Conservation (phyloP, 2,888 invertebrate species). For the Dilophus febrilis region DNA sequence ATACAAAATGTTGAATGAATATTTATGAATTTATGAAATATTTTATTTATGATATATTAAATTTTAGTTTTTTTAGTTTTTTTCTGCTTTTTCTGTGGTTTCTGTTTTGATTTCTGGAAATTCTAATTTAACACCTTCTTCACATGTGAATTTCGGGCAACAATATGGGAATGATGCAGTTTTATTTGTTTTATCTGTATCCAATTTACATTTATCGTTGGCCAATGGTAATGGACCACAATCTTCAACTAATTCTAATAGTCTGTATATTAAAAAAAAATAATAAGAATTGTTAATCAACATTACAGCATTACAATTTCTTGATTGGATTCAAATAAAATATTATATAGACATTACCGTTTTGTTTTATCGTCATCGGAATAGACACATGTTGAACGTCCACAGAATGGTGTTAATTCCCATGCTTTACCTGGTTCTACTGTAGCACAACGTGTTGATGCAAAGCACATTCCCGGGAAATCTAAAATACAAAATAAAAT, state of each 20-base stretch:
- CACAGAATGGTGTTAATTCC: constrained; percentile 80
- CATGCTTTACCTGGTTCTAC: constrained; percentile 71
- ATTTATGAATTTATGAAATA: no score
- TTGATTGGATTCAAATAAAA: background rate
- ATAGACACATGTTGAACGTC: constrained; percentile 72
- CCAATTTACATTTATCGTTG: constrained; percentile 77
- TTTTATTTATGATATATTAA: no score
- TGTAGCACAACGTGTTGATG: constrained; percentile 75
- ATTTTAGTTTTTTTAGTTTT: no score
- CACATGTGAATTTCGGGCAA: constrained; percentile 73
- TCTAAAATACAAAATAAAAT: constrained; percentile 34
- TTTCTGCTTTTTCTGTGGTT: background rate
- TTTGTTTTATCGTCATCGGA: constrained; percentile 47
- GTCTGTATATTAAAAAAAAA: constrained; percentile 26
- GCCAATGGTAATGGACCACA: constrained; percentile 77
- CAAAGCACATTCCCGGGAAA: constrained; percentile 83
- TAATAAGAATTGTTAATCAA: no score
- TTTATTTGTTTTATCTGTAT: constrained; percentile 72
- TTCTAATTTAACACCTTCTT: constrained; percentile 67
- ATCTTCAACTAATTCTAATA: constrained; percentile 73
- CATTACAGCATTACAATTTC: no score
- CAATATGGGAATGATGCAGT: constrained; percentile 75
- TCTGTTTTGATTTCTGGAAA: constrained; percentile 58
- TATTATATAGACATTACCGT: background rate
- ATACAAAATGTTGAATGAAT: no score